phyloP scores from a whole-genome alignment of 1,140 invertebrate species.

The Drosophila sechellia region DNA sequence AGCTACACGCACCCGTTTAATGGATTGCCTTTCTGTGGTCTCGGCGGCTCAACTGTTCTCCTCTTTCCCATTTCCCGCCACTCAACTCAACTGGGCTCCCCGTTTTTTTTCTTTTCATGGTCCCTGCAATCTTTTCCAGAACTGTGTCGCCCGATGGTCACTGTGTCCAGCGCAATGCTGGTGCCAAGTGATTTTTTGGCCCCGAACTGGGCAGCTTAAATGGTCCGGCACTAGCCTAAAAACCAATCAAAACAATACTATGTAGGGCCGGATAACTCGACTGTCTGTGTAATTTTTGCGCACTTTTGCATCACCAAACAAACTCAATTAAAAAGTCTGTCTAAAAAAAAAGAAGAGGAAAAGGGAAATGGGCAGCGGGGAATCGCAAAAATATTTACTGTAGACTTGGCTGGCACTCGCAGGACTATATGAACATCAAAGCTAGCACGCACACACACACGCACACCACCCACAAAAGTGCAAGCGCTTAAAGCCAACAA shows the following conservation, averaged over 20 bases:
- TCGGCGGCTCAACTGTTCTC: slow-evolving; percentile 47
- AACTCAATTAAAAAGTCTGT: slow-evolving; percentile 82
- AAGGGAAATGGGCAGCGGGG: slow-evolving; percentile 28
- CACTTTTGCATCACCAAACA: slow-evolving; percentile 82
- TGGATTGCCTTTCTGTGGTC: slow-evolving; percentile 58
- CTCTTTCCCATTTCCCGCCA: background rate
- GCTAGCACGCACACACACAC: slow-evolving; percentile 19
- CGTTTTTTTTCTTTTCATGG: background rate
- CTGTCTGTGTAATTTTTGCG: slow-evolving; percentile 78
- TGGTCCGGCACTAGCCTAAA: slow-evolving; percentile 58
- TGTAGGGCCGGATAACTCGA: slow-evolving; percentile 41
- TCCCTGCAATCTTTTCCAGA: slow-evolving; percentile 20
- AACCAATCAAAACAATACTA: slow-evolving; percentile 79
- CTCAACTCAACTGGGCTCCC: slow-evolving; percentile 1
- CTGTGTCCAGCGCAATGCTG: slow-evolving; percentile 9
- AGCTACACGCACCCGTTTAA: slow-evolving; percentile 46
- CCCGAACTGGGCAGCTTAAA: slow-evolving; percentile 25
- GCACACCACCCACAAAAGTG: slow-evolving; percentile 55
- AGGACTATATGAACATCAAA: slow-evolving; percentile 73
- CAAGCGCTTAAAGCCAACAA: slow-evolving; percentile 79
- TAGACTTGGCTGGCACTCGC: slow-evolving; percentile 57
- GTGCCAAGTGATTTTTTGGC: slow-evolving; percentile 54
- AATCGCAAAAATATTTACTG: slow-evolving; percentile 83
- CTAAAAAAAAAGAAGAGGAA: slow-evolving; percentile 19
- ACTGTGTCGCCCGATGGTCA: slow-evolving; percentile 12